Evolutionary conservation across 2,113 vertebrate species (phyloP).

Genomic region (Nerophis ophidion): DNA sequence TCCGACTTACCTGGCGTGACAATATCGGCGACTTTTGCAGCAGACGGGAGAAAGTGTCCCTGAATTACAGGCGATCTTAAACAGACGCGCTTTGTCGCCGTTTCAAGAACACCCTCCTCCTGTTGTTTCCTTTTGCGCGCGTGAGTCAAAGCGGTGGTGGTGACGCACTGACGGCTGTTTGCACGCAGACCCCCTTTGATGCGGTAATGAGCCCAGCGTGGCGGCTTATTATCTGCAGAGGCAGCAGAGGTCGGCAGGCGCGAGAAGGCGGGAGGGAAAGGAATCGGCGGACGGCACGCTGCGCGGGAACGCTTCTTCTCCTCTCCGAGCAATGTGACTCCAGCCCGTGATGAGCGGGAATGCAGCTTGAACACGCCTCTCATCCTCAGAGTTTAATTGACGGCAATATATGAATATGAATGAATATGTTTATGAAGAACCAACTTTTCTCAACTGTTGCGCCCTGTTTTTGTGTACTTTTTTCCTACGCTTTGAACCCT

Average conservation of each 20-base stretch:
- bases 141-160: conserved; percentile 45
- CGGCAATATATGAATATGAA: no score
- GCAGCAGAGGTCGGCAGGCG: conserved; percentile 24
- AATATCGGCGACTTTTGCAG: neutral
- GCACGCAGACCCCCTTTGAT: conserved; percentile 49
- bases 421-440: no score
- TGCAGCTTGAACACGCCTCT: conserved; percentile 4
- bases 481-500: no score
- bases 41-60: neutral
- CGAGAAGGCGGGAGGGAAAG: conserved; percentile 19
- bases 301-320: conserved; percentile 13
- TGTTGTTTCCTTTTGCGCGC: conserved; percentile 29
- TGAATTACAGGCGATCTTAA: conserved; percentile 11
- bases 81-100: neutral
- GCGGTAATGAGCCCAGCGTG: conserved; percentile 49
- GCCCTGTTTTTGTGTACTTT: no score
- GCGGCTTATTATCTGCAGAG: conserved; percentile 47
- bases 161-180: conserved; percentile 44
- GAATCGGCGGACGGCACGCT: conserved; percentile 37
- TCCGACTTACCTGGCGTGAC: neutral
- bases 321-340: conserved; percentile 29
- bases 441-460: neutral
- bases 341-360: conserved; percentile 21
- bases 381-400: neutral
- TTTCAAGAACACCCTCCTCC: neutral